Base-by-base conservation (phyloP, 2,113 vertebrate genomes). In the Macroglossus sobrinus region DNA sequence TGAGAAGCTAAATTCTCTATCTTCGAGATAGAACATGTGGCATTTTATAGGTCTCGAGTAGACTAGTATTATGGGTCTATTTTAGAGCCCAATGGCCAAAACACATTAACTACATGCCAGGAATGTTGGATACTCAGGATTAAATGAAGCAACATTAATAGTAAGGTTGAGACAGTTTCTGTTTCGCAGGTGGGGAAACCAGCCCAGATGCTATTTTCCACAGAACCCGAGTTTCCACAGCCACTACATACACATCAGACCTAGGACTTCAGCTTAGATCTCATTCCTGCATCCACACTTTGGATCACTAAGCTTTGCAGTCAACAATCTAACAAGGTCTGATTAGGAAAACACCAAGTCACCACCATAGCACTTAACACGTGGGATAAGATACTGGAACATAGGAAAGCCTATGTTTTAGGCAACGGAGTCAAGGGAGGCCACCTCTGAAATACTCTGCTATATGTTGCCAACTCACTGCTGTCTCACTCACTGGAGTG, bases 401-500 rank as follows among this genome's bases (percentile, higher is more conserved):
- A 19, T 1, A 82, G 50, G 10, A 53, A 75, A 78, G 33, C 22
- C 0, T 0, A 1, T 1, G 11, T 68, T 57, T 81, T 45, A 21
- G 4, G 47, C 91, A 63, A 38, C 16, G 18, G 59, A 24, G 35
- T 55, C 10, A 22, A 11, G 1, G 4, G 30, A 40, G 35, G 7
- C 75, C 21, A 53, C 57, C 45, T 86, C 45, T 19, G n/a, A 43
- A 63, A 69, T 4, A 7, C 10, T 63, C 61, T 33, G 47, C 53
- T 21, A 0, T 0, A 3, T 16, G 28, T 3, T 38, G 50, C 24
- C 24, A 4, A 50, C 45, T 76, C 14, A 0, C 2, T 9, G 18
- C 26, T 57, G 13, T 38, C 43, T 75, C 19, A 13, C 10, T 7
- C 15, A n/a, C 22, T 45, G 47, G 24, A 2, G 4, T 1, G 21